Evolutionary conservation across 1,140 invertebrate species (phyloP).

Genomic region (Diploscapter pachys): DNA sequence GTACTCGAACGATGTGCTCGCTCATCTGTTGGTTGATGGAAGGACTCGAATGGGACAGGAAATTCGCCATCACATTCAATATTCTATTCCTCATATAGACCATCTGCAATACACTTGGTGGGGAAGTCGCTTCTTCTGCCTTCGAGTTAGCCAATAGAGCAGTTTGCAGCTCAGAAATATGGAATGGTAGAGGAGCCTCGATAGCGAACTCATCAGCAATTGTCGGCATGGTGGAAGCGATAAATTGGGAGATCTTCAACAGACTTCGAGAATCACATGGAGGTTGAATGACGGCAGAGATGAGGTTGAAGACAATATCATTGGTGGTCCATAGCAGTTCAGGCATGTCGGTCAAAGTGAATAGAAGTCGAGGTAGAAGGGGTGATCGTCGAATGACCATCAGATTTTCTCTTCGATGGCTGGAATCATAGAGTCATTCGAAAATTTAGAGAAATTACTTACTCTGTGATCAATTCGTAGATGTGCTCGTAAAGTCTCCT

Average conservation of each 20-base stretch:
- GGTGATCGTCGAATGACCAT: constrained; percentile 75
- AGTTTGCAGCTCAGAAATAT: constrained; percentile 49
- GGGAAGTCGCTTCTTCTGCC: constrained; percentile 2
- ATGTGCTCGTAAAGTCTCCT: constrained; percentile 90
- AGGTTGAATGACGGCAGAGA: constrained; percentile 71
- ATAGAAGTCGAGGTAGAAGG: constrained; percentile 59
- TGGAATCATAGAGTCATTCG: constrained; percentile 37
- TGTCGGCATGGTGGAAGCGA: constrained; percentile 77
- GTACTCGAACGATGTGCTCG: constrained; percentile 81
- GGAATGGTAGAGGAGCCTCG: constrained; percentile 46
- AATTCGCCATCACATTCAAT: constrained; percentile 52
- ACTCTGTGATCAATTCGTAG: constrained; percentile 86
- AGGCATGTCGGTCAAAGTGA: constrained; percentile 54
- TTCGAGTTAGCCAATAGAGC: constrained; percentile 30
- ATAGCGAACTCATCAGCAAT: constrained; percentile 37
- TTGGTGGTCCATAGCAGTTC: constrained; percentile 49
- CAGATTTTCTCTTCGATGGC: constrained; percentile 81
- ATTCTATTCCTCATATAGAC: constrained; percentile 54
- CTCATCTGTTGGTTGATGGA: constrained; percentile 64
- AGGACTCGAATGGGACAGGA: constrained; percentile 47
- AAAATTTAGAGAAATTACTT: constrained; percentile 17
- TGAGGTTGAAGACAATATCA: constrained; percentile 62
- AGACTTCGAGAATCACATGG: constrained; percentile 50
- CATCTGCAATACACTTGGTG: constrained; percentile 36
- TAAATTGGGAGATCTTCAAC: constrained; percentile 78